Conservation (phyloP, 1,140 invertebrate genomes). For the Drosophila orena region DNA sequence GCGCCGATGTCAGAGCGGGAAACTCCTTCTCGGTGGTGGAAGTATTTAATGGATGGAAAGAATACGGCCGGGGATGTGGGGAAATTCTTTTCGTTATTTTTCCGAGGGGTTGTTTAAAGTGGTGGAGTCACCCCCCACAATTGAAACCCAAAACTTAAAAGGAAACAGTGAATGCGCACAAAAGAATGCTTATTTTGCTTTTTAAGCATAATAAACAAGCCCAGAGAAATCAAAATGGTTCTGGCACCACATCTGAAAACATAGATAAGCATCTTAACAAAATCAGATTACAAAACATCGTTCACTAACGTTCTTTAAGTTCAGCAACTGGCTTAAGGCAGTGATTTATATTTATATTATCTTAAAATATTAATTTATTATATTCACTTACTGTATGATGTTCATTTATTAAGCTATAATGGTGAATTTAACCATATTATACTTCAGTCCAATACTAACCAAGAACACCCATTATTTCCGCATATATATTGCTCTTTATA, state of each 20-base stretch:
- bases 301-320: too few relatives aligned
- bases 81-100: neutral
- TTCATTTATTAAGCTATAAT: too few relatives aligned
- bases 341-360: too few relatives aligned
- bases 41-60: conserved; percentile 50
- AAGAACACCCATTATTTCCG: conserved; percentile 1
- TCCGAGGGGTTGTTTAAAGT: conserved; percentile 37
- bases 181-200: neutral
- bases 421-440: neutral
- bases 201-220: neutral
- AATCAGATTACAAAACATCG: neutral
- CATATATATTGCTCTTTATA: conserved; percentile 40
- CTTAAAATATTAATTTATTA: too few relatives aligned
- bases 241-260: neutral
- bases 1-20: conserved; percentile 52
- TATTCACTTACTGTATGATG: too few relatives aligned
- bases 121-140: neutral
- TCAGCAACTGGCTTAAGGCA: too few relatives aligned
- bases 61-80: conserved; percentile 11
- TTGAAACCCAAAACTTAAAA: conserved; percentile 18
- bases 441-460: neutral
- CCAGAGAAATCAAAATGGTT: neutral
- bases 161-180: conserved; percentile 1
- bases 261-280: neutral
- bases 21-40: conserved; percentile 26